These are phyloP conservation scores for Nerophis lumbriciformis DNA, from an alignment of 2,113 vertebrate species.

Conservation along the genomic window DNA sequence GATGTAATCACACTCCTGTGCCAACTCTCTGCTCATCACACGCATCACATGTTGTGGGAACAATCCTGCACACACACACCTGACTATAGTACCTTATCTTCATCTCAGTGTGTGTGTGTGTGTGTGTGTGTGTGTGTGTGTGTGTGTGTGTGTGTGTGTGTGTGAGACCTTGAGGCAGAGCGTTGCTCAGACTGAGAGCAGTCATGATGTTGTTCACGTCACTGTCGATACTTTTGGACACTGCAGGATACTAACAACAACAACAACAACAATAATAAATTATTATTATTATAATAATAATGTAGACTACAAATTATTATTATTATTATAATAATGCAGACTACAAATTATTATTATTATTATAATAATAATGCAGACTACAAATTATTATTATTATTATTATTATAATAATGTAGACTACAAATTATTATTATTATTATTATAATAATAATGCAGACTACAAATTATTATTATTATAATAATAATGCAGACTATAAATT, in stretches of 20 bases:
- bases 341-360: no score
- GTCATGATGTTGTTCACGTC: conserved; percentile 93
- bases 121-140: not conserved
- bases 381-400: no score
- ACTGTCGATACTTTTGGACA: conserved; percentile 93
- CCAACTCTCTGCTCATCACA: conserved; percentile 85
- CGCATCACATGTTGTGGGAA: conserved; percentile 95
- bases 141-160: not conserved
- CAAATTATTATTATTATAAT: no score
- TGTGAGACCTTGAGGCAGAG: conserved; percentile 73
- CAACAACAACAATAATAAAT: no score
- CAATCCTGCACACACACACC: conserved; percentile 72
- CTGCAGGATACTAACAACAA: conserved; percentile 61
- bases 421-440: no score
- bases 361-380: no score
- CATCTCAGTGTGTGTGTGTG: not conserved
- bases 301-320: no score
- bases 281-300: no score
- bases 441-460: no score
- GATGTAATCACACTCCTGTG: conserved; percentile 90
- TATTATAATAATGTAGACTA: no score
- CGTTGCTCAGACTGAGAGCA: conserved; percentile 89
- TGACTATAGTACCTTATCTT: not conserved
- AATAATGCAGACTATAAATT: no score
- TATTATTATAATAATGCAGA: no score